Conservation (phyloP, 92 coral and sea anemone genomes). For the Chrysogorgia sp. region DNA sequence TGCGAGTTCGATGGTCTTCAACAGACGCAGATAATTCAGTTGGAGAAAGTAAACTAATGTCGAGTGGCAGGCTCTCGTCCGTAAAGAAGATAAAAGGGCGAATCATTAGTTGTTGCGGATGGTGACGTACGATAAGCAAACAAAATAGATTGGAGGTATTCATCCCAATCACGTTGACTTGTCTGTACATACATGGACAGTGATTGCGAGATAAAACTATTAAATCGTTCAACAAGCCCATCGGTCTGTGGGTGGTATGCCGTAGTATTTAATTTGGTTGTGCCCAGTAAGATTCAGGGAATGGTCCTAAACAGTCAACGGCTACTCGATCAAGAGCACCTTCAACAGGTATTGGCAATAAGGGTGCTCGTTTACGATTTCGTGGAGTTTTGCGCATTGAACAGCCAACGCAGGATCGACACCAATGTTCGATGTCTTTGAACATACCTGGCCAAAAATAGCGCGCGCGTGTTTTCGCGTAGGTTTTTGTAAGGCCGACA, state of each 20-base stretch:
- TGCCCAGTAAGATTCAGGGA: too few species aligned
- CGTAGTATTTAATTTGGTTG: too few species aligned
- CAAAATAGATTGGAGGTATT: constrained; percentile 44
- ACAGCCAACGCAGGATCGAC: constrained; percentile 53
- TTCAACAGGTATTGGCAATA: too few species aligned
- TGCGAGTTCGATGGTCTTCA: constrained; percentile 36
- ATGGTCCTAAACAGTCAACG: too few species aligned
- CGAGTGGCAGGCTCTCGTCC: constrained; percentile 60
- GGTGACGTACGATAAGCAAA: constrained; percentile 59
- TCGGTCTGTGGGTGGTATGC: too few species aligned
- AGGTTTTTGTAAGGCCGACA: constrained; percentile 63
- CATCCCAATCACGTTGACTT: constrained; percentile 60
- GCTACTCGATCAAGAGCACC: too few species aligned
- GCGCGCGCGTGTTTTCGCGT: constrained; percentile 50
- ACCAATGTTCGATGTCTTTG: constrained; percentile 67
- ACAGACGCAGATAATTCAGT: constrained; percentile 48
- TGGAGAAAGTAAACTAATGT: constrained; percentile 47
- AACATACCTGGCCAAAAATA: constrained; percentile 69
- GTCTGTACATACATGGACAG: constrained; percentile 46
- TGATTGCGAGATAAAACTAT: constrained; percentile 48
- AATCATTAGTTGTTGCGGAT: constrained; percentile 50
- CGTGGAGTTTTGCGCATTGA: too few species aligned
- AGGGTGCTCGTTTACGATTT: too few species aligned
- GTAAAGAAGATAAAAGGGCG: constrained; percentile 56
- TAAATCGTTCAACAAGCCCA: too few species aligned